Evolutionary conservation across 2,113 vertebrate species (phyloP), one percentile per base, ranked within the genome.

Genomic region (Hylia prasina): DNA sequence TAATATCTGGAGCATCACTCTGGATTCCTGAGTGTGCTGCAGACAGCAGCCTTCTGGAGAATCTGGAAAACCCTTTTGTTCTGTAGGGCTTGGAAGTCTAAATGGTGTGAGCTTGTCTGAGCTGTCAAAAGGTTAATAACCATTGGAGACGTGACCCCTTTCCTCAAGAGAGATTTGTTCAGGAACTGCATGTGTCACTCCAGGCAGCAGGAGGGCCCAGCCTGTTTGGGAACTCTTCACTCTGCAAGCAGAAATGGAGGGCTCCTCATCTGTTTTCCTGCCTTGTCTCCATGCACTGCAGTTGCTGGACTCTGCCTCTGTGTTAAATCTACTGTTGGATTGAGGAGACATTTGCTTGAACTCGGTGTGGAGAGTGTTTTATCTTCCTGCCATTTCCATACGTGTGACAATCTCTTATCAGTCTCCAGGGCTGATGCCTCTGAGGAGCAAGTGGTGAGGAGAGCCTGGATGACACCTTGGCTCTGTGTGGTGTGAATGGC

Each of bases 391-490:
- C 25, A 3, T 91, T 91, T 39, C 58, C 72, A 17, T 15, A 20
- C 1, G 0, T 7, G 64, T 71, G 56, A 31, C 1, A 1, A 9
- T 87, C 44, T 61, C 54, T 54, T 82, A 28, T 3, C 39, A 10
- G 40, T 83, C 48, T 65, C 9, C 35, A 47, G 37, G 22, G 61
- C 51, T 53, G 19, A 19, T 33, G 73, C 33, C 39, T 39, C 33
- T 42, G 69, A 73, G 50, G 50, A 58, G 16, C 7, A 39, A 5
- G 28, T 37, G 64, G 35, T 73, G 16, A 70, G 69, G 85, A 66
- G 35, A 63, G 10, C 27, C 72, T 53, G 58, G 54, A 5, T 40
- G 31, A 39, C 33, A 15, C 48, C 45, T 71, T 27, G 42, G 56
- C 51, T 72, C 18, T 27, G 31, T 54, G 65, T 1, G 0, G 12